Evolutionary conservation across 2,888 invertebrate species (phyloP), one percentile per base, ranked within the genome.

Genomic region (Thera britannica): DNA sequence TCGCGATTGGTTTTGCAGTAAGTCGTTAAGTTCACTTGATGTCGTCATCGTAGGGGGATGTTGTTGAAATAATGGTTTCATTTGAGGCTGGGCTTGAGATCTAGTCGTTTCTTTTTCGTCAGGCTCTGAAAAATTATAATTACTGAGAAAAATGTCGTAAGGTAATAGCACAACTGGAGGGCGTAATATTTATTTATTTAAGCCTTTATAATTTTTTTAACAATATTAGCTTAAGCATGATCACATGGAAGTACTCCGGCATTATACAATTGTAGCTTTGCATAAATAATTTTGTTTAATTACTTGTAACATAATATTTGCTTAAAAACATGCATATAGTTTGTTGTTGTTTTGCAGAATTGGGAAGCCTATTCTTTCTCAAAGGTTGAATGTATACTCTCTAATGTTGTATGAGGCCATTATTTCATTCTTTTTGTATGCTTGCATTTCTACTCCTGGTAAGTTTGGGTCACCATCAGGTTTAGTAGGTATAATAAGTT

Each of bases 1-100:
- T 72, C 87, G 86, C 41, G 72, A 72, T 67, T 87, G 87, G 44
- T 76, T 88, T 68, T 87, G 85, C 7, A 87, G 71, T 34, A 87
- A 72, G 62, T 88, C 87, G 79, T 90, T 90, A 0, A 92, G 83
- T 0, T 87, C 82, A 62, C 82, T 89, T 6, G 85, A 81, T 0
- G 87, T 85, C 7, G 82, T 78, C 0, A 73, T 67, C 2, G 82
- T 73, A 0, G 80, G n/a, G 6, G 81, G 8, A 11, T 51, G 58
- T 23, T 34, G 56, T 70, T 65, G 68, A 77, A 58, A 57, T 71
- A 68, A 76, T 8, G 70, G 70, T 58, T 70, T 70, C 12, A 64
- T 65, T 64, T 72, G 72, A 64, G 75, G 72, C 35, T 75, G 71
- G 11, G 70, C 58, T 56, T 63, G 61, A 0, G 77, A 78, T 6